Percentiles rank a stretch among this genome's conserved stretches.
These are phyloP conservation scores for Heterohyrax brucei DNA, from an alignment of 2,797 vertebrate genomes.

Conservation along the genomic window DNA sequence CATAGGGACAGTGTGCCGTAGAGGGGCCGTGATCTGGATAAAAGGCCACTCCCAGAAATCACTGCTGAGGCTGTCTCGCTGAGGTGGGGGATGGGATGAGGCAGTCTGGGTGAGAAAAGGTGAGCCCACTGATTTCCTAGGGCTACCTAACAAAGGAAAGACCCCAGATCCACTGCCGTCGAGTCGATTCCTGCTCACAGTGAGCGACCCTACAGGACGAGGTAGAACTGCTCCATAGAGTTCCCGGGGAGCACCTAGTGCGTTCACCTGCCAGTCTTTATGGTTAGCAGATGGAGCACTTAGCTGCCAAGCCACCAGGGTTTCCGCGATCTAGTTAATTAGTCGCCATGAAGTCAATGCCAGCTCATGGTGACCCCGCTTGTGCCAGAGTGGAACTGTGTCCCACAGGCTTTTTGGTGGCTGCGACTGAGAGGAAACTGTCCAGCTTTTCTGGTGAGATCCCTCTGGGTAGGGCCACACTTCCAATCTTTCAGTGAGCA, in stretches of 20 bases:
- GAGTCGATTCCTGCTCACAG: no score
- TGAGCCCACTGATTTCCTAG: neutral
- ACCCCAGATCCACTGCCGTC: no score
- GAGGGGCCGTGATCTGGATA: neutral
- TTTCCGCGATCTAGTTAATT: no score
- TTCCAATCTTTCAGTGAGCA: neutral
- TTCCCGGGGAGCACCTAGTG: no score
- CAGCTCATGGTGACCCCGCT: no score
- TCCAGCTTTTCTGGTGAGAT: no score
- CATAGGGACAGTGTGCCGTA: accelerated
- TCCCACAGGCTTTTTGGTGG: neutral
- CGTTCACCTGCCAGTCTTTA: no score
- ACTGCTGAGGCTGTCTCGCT: neutral
- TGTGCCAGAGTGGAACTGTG: no score
- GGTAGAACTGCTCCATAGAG: neutral
- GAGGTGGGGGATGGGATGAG: neutral
- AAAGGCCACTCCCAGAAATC: neutral
- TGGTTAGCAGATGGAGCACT: no score
- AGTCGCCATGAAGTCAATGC: no score
- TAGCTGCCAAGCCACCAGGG: no score
- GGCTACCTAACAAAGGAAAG: neutral
- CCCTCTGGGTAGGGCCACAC: neutral
- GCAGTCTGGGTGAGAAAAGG: neutral
- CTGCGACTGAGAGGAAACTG: neutral
- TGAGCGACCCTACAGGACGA: no score